phyloP scores from a whole-genome alignment of 92 coral and sea anemone species.

The Montipora capitata region DNA sequence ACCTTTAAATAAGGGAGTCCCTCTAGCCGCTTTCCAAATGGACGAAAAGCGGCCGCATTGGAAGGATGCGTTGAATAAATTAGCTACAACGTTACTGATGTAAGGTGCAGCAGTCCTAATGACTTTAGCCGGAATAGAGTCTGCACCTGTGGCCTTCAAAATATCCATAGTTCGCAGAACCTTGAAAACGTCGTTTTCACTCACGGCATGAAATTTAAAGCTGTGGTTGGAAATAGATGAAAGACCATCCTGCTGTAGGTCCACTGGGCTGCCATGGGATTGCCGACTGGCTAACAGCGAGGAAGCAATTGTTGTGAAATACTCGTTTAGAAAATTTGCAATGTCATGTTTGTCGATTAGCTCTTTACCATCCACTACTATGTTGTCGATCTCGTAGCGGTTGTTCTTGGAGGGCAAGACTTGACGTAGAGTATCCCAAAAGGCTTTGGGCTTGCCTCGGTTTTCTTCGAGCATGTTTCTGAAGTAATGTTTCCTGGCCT shows the following conservation, averaged over 20 bases:
- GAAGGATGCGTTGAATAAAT: conserved; percentile 58
- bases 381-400: conserved; percentile 43
- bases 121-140: conserved; percentile 54
- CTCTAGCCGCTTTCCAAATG: conserved; percentile 48
- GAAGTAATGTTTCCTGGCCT: background rate
- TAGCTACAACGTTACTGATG: conserved; percentile 51
- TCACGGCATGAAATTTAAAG: conserved; percentile 38
- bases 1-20: conserved; percentile 55
- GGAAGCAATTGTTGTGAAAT: conserved; percentile 64
- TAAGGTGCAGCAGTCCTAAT: conserved; percentile 53
- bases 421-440: conserved; percentile 51
- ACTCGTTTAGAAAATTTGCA: conserved; percentile 51
- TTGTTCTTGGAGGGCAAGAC: conserved; percentile 59
- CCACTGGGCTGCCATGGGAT: conserved; percentile 30
- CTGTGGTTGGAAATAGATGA: conserved; percentile 18
- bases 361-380: conserved; percentile 53
- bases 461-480: conserved; percentile 60
- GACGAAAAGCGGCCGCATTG: conserved; percentile 34
- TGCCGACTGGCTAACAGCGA: conserved; percentile 46
- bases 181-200: conserved; percentile 42
- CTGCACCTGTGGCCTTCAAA: conserved; percentile 64
- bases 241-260: conserved; percentile 25
- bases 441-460: conserved; percentile 53
- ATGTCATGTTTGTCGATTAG: conserved; percentile 46
- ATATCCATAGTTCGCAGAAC: conserved; percentile 51